These are phyloP conservation scores for Stenoptilia bipunctidactyla DNA, from an alignment of 2,888 invertebrate genomes.

Conservation along the genomic window DNA sequence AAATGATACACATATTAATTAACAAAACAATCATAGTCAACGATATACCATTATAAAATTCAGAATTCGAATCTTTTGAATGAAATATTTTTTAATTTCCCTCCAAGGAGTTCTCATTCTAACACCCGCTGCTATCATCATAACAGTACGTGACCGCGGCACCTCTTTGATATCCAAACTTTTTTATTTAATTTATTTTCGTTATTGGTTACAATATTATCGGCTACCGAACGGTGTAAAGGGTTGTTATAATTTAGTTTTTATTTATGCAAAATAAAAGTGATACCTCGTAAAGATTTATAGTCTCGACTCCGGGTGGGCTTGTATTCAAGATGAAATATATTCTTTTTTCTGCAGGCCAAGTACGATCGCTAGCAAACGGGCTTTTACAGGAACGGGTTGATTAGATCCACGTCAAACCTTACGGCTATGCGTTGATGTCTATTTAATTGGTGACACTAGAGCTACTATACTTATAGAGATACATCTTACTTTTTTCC, in stretches of 20 bases:
- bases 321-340: constrained; percentile 8
- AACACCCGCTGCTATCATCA: constrained; percentile 60
- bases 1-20: constrained; percentile 2
- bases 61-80: constrained; percentile 21
- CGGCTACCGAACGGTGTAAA: constrained; percentile 63
- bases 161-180: constrained; percentile 50
- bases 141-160: constrained; percentile 67
- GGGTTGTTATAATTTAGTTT: constrained; percentile 62
- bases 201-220: constrained; percentile 64
- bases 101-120: constrained; percentile 22
- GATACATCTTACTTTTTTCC: too few species aligned
- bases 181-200: constrained; percentile 58
- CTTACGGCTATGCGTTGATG: constrained; percentile 15
- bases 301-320: constrained; percentile 37
- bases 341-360: not conserved
- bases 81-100: constrained; percentile 47
- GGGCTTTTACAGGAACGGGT: not conserved
- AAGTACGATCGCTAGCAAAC: not conserved
- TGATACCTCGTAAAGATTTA: constrained; percentile 55
- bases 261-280: constrained; percentile 69
- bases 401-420: not conserved
- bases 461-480: too few species aligned
- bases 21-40: not conserved
- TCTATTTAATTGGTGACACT: constrained; percentile 13
- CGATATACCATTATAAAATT: not conserved